phyloP scores from a whole-genome alignment of 2,888 invertebrate genomes.

The Nomada goodeniana region DNA sequence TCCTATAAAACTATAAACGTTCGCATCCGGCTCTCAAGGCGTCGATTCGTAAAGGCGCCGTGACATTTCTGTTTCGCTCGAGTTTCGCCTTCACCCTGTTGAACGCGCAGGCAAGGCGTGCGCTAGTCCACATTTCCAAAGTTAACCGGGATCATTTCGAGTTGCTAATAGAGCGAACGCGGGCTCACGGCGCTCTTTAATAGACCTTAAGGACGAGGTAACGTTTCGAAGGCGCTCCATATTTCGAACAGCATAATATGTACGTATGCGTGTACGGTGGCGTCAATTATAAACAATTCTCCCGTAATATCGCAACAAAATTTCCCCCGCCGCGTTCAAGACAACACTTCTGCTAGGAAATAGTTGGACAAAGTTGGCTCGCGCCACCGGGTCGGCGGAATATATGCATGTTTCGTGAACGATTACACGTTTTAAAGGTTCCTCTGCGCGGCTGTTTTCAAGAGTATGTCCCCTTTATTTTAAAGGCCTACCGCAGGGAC shows the following conservation, averaged over 20 bases:
- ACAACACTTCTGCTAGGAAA: not conserved
- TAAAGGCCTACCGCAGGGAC: slow-evolving; percentile 30
- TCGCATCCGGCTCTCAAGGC: slow-evolving; percentile 20
- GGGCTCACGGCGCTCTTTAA: not conserved
- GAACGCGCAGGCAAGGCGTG: not conserved
- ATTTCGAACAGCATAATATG: not conserved
- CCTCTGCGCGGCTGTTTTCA: slow-evolving; percentile 12
- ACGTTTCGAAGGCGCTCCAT: not conserved
- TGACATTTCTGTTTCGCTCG: slow-evolving; percentile 40
- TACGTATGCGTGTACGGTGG: not conserved
- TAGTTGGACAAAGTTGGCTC: not conserved
- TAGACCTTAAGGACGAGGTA: slow-evolving; percentile 9
- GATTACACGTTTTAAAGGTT: slow-evolving; percentile 22
- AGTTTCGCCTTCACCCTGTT: slow-evolving; percentile 24
- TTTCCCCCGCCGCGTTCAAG: not conserved
- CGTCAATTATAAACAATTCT: not conserved
- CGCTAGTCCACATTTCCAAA: slow-evolving; percentile 9
- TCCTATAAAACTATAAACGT: slow-evolving; percentile 12
- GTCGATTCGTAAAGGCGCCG: slow-evolving; percentile 31
- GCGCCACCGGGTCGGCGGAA: not conserved
- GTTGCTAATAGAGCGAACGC: not conserved
- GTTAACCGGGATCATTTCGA: not conserved
- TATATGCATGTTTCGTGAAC: not conserved
- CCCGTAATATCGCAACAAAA: not conserved
- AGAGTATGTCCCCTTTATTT: slow-evolving; percentile 52